Percentiles rank a stretch among this genome's conserved stretches.
Conservation (phyloP, 2,113 vertebrate species). For the Oncorhynchus keta region DNA sequence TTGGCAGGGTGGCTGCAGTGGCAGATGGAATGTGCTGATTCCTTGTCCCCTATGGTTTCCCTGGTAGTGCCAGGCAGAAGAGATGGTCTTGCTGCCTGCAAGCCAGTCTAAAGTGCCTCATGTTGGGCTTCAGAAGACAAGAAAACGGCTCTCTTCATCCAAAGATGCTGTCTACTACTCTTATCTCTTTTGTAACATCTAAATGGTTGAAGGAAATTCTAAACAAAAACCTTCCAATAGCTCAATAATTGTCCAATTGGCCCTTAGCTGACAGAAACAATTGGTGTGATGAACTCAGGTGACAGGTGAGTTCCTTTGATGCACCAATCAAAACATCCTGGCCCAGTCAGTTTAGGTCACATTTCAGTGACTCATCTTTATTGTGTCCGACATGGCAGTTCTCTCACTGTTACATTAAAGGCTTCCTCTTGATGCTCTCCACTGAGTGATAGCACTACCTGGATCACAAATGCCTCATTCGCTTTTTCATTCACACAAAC, state of each 20-base stretch:
- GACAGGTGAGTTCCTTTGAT: neutral
- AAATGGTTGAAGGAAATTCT: neutral
- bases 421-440: too few relatives aligned
- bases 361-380: too few relatives aligned
- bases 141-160: conserved; percentile 21
- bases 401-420: too few relatives aligned
- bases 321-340: too few relatives aligned
- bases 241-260: neutral
- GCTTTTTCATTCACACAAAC: too few relatives aligned
- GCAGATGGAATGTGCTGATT: conserved; percentile 68
- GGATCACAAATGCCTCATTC: too few relatives aligned
- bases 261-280: neutral
- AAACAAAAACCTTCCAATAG: neutral
- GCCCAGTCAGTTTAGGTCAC: too few relatives aligned
- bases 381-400: too few relatives aligned
- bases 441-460: too few relatives aligned
- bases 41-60: conserved; percentile 46
- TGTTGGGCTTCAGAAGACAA: conserved; percentile 25
- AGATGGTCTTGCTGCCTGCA: conserved; percentile 19
- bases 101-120: conserved; percentile 30
- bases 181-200: neutral
- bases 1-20: conserved; percentile 51
- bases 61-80: conserved; percentile 36
- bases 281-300: neutral
- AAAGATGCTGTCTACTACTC: neutral